These are phyloP conservation scores for Typhlichthys eigenmanni DNA, from an alignment of 2,797 vertebrate genomes.

Conservation along the genomic window DNA sequence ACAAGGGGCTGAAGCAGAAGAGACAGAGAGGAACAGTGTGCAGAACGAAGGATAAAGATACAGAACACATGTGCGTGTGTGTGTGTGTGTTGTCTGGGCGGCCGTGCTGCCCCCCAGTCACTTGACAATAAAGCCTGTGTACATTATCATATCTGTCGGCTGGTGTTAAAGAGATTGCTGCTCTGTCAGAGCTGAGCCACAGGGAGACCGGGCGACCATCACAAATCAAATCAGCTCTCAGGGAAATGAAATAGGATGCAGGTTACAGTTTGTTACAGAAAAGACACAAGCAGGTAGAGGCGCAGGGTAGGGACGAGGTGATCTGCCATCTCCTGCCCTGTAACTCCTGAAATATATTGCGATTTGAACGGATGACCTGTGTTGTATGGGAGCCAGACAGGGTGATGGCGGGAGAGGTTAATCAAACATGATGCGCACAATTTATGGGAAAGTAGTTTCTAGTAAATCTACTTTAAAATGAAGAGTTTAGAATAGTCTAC, in stretches of 20 bases:
- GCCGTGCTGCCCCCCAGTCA: constrained; percentile 58
- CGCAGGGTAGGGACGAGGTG: constrained; percentile 32
- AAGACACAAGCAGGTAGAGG: constrained; percentile 45
- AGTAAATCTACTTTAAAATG: too few species aligned
- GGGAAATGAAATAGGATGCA: constrained; percentile 75
- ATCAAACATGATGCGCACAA: constrained; percentile 50
- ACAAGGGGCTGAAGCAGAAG: constrained; percentile 16
- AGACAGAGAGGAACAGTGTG: constrained; percentile 25
- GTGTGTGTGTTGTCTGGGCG: constrained; percentile 1
- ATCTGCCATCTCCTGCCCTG: constrained; percentile 56
- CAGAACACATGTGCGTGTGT: constrained; percentile 14
- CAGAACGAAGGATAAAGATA: not conserved
- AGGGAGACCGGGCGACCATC: constrained; percentile 61
- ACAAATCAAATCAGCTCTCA: constrained; percentile 77
- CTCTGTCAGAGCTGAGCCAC: constrained; percentile 50
- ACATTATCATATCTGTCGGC: constrained; percentile 78
- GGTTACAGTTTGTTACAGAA: constrained; percentile 64
- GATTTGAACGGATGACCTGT: constrained; percentile 61
- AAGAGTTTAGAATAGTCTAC: too few species aligned
- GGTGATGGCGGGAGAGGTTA: constrained; percentile 23
- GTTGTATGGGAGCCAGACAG: constrained; percentile 26
- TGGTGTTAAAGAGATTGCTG: constrained; percentile 73
- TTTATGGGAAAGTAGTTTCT: constrained; percentile 4
- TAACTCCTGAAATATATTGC: constrained; percentile 57
- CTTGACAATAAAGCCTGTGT: constrained; percentile 70